Evolutionary conservation across 1,140 invertebrate genomes (phyloP).

Genomic region (Scaptomyza hsui): DNA sequence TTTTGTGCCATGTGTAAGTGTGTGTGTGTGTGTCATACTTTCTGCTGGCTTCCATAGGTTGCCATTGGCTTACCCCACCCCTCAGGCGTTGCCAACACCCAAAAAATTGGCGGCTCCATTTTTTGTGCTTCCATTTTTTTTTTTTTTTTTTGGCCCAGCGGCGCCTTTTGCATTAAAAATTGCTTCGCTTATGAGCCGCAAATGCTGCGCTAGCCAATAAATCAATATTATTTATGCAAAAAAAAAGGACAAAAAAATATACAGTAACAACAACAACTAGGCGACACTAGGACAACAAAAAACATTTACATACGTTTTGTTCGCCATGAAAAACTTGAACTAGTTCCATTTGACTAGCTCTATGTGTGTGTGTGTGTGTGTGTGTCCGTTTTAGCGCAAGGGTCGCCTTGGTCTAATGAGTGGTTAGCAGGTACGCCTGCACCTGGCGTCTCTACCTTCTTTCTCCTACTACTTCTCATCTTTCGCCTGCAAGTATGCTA

Average conservation of each 20-base stretch:
- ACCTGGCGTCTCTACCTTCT: conserved; percentile 14
- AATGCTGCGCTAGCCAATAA: conserved; percentile 74
- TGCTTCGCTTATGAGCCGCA: conserved; percentile 73
- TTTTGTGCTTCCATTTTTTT: not conserved
- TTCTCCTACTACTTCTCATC: not conserved
- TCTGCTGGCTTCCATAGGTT: conserved; percentile 12
- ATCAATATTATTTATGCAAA: conserved; percentile 82
- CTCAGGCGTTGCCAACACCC: not conserved
- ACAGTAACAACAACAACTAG: conserved; percentile 14
- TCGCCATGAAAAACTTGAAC: conserved; percentile 67
- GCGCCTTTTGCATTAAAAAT: conserved; percentile 66
- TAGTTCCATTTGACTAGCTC: conserved; percentile 46
- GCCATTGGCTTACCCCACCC: conserved; percentile 18
- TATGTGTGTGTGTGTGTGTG: conserved; percentile 8
- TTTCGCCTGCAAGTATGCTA: conserved; percentile 27
- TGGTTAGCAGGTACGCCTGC: conserved; percentile 38
- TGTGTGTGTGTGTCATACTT: conserved; percentile 32
- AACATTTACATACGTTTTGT: conserved; percentile 39
- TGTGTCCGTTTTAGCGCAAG: conserved; percentile 4
- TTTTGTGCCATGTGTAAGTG: conserved; percentile 15
- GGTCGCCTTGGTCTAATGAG: conserved; percentile 32
- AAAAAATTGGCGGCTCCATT: not conserved
- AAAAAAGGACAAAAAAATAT: conserved; percentile 29
- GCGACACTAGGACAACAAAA: conserved; percentile 20
- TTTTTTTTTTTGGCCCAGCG: conserved; percentile 7